Conservation (phyloP, 1,140 invertebrate genomes). For the Venturia canescens region DNA sequence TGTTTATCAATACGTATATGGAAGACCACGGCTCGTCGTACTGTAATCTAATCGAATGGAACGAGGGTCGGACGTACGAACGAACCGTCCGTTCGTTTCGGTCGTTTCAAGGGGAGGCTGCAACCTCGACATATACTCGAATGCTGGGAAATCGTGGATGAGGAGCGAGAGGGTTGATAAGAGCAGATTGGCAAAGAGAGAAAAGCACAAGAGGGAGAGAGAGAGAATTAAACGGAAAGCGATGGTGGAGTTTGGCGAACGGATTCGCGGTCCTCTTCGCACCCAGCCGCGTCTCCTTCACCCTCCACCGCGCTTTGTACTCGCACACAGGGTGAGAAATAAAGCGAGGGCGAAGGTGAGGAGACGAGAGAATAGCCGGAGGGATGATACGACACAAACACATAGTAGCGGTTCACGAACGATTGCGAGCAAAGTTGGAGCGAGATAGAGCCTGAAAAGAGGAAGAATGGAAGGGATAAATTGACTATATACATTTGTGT, state of each 20-base stretch:
- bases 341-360: conserved; percentile 29
- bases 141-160: conserved; percentile 13
- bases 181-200: conserved; percentile 50
- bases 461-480: conserved; percentile 18
- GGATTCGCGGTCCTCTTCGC: conserved; percentile 54
- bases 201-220: conserved; percentile 26
- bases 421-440: conserved; percentile 34
- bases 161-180: conserved; percentile 48
- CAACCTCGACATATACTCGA: neutral
- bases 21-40: conserved; percentile 27
- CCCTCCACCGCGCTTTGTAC: neutral
- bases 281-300: neutral
- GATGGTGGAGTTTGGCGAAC: conserved; percentile 45
- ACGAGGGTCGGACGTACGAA: conserved; percentile 43
- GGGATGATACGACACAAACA: conserved; percentile 32
- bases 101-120: conserved; percentile 42
- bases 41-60: conserved; percentile 62
- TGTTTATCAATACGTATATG: neutral
- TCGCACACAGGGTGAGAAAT: neutral
- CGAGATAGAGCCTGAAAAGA: conserved; percentile 39
- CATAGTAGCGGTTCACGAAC: conserved; percentile 38
- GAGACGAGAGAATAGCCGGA: conserved; percentile 34
- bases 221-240: conserved; percentile 22
- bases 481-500: neutral
- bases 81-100: conserved; percentile 36